Base-by-base conservation (phyloP, 2,113 vertebrate genomes). In the Psilopogon haemacephalus region DNA sequence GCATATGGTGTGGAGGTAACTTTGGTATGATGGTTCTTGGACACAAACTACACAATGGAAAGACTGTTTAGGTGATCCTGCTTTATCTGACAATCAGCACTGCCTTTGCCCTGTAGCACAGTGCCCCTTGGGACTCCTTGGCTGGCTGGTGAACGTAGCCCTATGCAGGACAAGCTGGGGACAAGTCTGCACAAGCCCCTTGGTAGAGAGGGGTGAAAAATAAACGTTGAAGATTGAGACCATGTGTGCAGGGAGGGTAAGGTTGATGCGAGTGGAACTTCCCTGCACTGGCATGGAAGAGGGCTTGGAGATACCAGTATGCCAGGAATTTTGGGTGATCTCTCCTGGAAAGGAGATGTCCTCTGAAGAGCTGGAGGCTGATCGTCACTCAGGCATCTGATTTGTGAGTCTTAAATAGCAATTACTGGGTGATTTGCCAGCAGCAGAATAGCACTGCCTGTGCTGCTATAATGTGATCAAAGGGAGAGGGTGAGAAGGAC, bases 401-500 rank as follows among this genome's bases (percentile, higher is more conserved):
- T 73, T 4, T 79, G 70, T 5, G 78, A 76, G 63, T 46, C 62
- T 86, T 46, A 3, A 84, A 37, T 90, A 85, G 59, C 71, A 73
- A 76, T 93, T 54, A 2, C 81, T 2, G 64, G 44, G 60, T 26
- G 89, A 63, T 85, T 87, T 50, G 89, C 78, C 74, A 67, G 89
- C 89, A 71, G 65, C 37, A 33, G 82, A 80, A 67, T 78, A 63
- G 90, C 69, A 30, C 74, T 13, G 27, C 73, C 86, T 89, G 86
- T 60, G 85, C 75, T 42, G 65, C 65, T 21, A 42, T 21, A 42
- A 27, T 60, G 75, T 8, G 24, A 93, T 70, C 89, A 50, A 37
- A 94, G 89, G 86, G 72, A 71, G 48, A 64, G 52, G 54, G 48
- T 67, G 88, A 86, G 93, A 11, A 79, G 88, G 83, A 77, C 86